These are phyloP conservation scores for Cataglyphis cursor DNA, from an alignment of 2,888 invertebrate genomes.

Conservation along the genomic window DNA sequence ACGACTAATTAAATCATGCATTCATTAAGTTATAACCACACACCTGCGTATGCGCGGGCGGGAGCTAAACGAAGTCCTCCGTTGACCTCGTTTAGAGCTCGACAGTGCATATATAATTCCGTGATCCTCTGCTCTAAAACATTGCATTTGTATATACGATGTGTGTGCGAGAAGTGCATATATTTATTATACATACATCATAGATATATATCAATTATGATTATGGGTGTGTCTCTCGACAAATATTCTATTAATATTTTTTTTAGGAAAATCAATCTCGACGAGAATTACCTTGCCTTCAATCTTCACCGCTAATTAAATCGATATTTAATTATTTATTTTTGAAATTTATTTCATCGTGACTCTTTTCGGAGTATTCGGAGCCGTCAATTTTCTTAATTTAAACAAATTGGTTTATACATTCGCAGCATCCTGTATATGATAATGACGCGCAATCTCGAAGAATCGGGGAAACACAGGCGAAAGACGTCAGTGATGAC, in stretches of 20 bases:
- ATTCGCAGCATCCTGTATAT: neutral
- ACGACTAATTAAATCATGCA: conserved; percentile 54
- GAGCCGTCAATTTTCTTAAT: neutral
- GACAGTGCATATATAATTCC: conserved; percentile 19
- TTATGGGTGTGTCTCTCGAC: neutral
- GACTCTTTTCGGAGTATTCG: neutral
- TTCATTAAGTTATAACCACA: conserved; percentile 46
- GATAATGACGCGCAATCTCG: neutral
- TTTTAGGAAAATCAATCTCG: neutral
- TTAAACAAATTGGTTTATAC: neutral
- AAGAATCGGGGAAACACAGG: neutral
- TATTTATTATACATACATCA: neutral
- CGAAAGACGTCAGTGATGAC: conserved; percentile 23
- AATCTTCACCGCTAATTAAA: neutral
- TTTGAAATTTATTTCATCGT: neutral
- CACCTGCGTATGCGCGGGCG: conserved; percentile 23
- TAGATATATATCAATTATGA: neutral
- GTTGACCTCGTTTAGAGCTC: conserved; percentile 36
- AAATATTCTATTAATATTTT: neutral
- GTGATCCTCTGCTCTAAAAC: neutral
- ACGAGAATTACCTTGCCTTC: neutral
- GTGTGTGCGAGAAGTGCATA: too few species aligned
- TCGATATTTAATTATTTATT: neutral
- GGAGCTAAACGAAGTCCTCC: conserved; percentile 18
- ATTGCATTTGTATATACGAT: neutral